These are phyloP conservation scores for Drosophila biarmipes DNA, from an alignment of 1,140 invertebrate species.

Conservation along the genomic window DNA sequence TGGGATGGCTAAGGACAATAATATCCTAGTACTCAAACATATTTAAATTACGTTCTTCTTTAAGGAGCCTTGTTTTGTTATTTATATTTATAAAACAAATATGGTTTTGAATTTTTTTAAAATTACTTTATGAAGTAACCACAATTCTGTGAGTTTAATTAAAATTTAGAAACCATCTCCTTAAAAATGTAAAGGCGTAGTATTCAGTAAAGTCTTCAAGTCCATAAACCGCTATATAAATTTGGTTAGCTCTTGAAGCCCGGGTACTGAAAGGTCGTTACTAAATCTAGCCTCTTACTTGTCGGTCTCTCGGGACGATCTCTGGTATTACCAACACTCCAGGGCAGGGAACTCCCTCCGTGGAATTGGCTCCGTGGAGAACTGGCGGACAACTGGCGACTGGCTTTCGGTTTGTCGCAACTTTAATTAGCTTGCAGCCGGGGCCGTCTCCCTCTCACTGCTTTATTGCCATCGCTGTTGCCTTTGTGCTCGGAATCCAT, in stretches of 20 bases:
- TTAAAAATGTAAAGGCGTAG: too few species aligned
- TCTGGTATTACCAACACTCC: constrained; percentile 59
- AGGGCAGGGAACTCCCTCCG: constrained; percentile 21
- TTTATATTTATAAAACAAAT: too few species aligned
- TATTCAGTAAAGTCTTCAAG: too few species aligned
- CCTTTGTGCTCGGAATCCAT: constrained; percentile 65
- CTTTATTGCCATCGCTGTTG: constrained; percentile 59
- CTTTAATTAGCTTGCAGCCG: constrained; percentile 71
- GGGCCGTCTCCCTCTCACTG: constrained; percentile 55
- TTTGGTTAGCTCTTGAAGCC: not conserved
- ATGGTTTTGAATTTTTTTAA: too few species aligned
- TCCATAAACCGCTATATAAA: too few species aligned
- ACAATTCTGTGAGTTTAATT: too few species aligned
- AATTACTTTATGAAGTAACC: too few species aligned
- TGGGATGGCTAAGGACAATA: too few species aligned
- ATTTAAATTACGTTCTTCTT: too few species aligned
- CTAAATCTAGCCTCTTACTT: constrained; percentile 2
- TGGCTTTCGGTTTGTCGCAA: constrained; percentile 61
- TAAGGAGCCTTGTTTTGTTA: too few species aligned
- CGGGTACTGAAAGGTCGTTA: not conserved
- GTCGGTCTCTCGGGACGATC: constrained; percentile 15
- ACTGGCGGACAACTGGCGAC: constrained; percentile 50
- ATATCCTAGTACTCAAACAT: too few species aligned
- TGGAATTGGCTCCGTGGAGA: constrained; percentile 33
- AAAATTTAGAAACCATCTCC: too few species aligned